These are phyloP conservation scores for Porphyrio hochstetteri DNA, from an alignment of 2,113 vertebrate species.

Conservation along the genomic window DNA sequence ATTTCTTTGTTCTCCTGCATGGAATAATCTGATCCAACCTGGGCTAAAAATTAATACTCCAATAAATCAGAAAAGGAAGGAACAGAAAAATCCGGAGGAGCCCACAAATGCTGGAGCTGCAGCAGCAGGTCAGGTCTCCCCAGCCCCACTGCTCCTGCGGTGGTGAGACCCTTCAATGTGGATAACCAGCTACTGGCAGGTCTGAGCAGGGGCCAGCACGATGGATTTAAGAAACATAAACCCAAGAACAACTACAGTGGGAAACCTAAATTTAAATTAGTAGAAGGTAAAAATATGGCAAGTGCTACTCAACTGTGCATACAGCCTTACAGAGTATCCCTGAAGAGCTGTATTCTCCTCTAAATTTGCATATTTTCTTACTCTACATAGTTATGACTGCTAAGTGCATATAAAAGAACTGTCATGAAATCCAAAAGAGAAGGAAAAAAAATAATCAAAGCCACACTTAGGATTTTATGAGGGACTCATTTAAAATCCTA, in stretches of 20 bases:
- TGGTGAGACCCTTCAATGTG: not conserved
- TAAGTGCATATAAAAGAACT: not conserved
- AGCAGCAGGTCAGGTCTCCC: not conserved
- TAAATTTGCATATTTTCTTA: constrained; percentile 30
- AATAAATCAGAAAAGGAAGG: not conserved
- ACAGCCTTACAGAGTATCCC: not conserved
- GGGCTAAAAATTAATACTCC: not conserved
- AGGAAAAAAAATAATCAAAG: not conserved
- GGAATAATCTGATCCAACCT: not conserved
- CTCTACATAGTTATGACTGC: not conserved
- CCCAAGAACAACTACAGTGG: not conserved
- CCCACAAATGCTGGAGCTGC: not conserved
- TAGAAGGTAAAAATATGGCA: constrained; percentile 15
- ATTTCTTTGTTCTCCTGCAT: not conserved
- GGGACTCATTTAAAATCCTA: constrained; percentile 63
- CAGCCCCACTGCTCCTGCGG: not conserved
- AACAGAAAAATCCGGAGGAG: not conserved
- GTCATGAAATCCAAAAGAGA: not conserved
- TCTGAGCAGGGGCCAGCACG: not conserved
- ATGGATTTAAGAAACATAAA: not conserved
- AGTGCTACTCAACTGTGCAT: not conserved
- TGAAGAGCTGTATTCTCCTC: not conserved
- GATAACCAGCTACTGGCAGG: not conserved
- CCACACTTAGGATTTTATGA: not conserved
- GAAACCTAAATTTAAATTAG: not conserved